Percentiles rank a stretch among this genome's conserved stretches.
Evolutionary conservation across 2,113 vertebrate species (phyloP).

Genomic region (Epinephelus moara): DNA sequence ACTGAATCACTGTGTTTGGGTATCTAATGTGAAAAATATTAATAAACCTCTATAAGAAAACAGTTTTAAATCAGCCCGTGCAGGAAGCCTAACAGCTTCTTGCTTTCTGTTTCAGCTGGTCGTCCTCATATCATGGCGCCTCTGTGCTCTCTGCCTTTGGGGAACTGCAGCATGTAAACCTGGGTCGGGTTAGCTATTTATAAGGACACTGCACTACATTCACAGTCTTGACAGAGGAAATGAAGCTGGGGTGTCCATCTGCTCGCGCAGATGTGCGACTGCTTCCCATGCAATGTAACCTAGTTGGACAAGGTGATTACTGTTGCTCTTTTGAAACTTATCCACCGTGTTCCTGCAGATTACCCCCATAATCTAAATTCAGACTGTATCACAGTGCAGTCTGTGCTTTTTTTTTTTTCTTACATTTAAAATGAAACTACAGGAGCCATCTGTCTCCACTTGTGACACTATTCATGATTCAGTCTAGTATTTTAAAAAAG

Average conservation of each 20-base stretch:
- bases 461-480: not conserved
- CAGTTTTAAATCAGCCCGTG: not conserved
- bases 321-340: not conserved
- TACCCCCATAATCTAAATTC: not conserved
- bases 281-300: constrained; percentile 19
- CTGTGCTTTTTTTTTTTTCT: not conserved
- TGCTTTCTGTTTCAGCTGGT: constrained; percentile 32
- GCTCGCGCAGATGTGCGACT: constrained; percentile 54
- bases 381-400: not conserved
- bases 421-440: constrained; percentile 3
- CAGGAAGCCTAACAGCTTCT: constrained; percentile 22
- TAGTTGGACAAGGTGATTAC: constrained; percentile 34
- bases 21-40: not conserved
- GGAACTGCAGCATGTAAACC: constrained; percentile 54
- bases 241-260: constrained; percentile 51
- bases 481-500: not conserved
- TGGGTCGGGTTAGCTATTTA: constrained; percentile 63
- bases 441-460: not conserved
- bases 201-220: constrained; percentile 65
- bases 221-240: constrained; percentile 41
- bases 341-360: not conserved
- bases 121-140: not conserved
- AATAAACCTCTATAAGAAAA: not conserved
- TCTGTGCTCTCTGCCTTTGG: constrained; percentile 50
- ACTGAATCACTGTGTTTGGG: not conserved